Evolutionary conservation across 2,888 invertebrate genomes (phyloP).

Genomic region (Lochmaea capreae): DNA sequence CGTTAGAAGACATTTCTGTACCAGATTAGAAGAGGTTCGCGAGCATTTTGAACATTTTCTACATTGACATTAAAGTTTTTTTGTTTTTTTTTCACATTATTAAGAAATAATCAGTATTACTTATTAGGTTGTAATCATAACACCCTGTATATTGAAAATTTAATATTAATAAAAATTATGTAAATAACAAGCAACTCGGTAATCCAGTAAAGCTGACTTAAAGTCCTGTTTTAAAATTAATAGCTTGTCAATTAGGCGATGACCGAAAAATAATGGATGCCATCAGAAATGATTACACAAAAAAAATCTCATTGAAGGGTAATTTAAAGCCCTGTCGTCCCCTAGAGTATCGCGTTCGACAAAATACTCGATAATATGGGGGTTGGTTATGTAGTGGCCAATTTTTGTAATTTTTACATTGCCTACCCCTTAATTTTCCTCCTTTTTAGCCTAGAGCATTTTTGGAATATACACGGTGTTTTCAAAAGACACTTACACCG

Average conservation of each 20-base stretch:
- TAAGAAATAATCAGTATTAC: no score
- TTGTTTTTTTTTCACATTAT: no score
- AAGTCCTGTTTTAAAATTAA: constrained; percentile 13
- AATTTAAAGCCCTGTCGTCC: constrained; percentile 14
- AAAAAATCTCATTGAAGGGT: constrained; percentile 20
- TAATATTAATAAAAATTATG: not conserved
- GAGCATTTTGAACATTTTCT: no score
- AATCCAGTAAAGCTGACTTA: constrained; percentile 11
- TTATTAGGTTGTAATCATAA: no score
- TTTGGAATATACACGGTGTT: not conserved
- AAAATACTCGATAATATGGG: constrained; percentile 11
- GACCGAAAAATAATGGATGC: constrained; percentile 19
- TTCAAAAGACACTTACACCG: no score
- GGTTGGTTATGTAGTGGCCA: not conserved
- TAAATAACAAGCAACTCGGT: not conserved
- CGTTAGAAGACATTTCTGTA: no score
- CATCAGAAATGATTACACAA: constrained; percentile 10
- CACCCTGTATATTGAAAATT: not conserved
- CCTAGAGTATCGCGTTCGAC: constrained; percentile 7
- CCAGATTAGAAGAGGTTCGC: no score
- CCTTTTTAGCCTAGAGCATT: not conserved
- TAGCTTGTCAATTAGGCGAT: constrained; percentile 12
- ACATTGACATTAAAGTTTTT: no score
- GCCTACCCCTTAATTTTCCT: not conserved
- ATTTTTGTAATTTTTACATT: constrained; percentile 9